Conservation (phyloP, 2,797 vertebrate genomes). For the Amniataba percoides region DNA sequence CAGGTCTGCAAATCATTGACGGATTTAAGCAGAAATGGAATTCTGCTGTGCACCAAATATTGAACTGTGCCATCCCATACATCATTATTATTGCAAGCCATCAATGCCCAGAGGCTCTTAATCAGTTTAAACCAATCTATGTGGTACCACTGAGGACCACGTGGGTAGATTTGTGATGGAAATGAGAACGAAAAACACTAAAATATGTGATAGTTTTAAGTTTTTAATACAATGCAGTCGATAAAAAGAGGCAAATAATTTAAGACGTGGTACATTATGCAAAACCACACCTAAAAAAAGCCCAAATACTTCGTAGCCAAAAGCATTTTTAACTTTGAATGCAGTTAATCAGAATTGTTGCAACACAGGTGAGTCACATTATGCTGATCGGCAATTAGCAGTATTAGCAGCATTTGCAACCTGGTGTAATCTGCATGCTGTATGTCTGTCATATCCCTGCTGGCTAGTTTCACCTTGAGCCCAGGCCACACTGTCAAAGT, state of each 20-base stretch:
- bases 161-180: slow-evolving; percentile 35
- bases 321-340: slow-evolving; percentile 30
- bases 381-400: slow-evolving; percentile 36
- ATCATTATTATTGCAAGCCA: slow-evolving; percentile 55
- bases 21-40: slow-evolving; percentile 62
- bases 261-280: slow-evolving; percentile 31
- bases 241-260: slow-evolving; percentile 43
- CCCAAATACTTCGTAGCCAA: slow-evolving; percentile 7
- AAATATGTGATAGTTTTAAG: slow-evolving; percentile 31
- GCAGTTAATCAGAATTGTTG: neutral
- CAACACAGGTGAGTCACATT: slow-evolving; percentile 29
- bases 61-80: slow-evolving; percentile 56
- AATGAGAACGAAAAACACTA: slow-evolving; percentile 40
- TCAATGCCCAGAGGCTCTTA: slow-evolving; percentile 42
- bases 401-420: slow-evolving; percentile 28
- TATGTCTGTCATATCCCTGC: slow-evolving; percentile 6
- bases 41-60: slow-evolving; percentile 53
- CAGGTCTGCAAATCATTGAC: slow-evolving; percentile 50
- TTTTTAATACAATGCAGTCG: slow-evolving; percentile 35
- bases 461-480: slow-evolving; percentile 14
- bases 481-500: slow-evolving; percentile 15
- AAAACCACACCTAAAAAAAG: slow-evolving; percentile 27
- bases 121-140: slow-evolving; percentile 47
- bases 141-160: slow-evolving; percentile 4
- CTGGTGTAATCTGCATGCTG: slow-evolving; percentile 7